Conservation (phyloP, 2,888 invertebrate species). For the Coleophora flavipennella region DNA sequence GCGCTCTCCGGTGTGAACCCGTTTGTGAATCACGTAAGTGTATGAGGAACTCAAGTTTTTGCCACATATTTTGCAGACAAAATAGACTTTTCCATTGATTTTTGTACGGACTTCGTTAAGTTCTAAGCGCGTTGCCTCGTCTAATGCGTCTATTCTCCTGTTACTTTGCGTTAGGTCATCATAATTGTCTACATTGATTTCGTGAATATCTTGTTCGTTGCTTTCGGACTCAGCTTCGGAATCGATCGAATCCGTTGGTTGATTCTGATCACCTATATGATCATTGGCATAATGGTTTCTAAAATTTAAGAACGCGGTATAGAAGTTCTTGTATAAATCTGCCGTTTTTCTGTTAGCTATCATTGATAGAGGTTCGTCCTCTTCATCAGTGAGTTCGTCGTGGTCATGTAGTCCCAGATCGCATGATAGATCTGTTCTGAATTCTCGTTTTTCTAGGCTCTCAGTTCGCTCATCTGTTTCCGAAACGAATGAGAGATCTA, state of each 20-base stretch:
- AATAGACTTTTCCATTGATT: constrained; percentile 66
- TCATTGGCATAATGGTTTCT: constrained; percentile 37
- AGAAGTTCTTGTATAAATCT: constrained; percentile 34
- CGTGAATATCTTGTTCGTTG: constrained; percentile 6
- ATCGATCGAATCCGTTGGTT: constrained; percentile 32
- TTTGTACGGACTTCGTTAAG: constrained; percentile 39
- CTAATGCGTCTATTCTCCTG: constrained; percentile 44
- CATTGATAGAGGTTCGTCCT: constrained; percentile 36
- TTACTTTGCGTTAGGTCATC: constrained; percentile 52
- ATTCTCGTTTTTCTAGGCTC: background rate
- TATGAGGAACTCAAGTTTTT: constrained; percentile 74
- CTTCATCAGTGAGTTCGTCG: constrained; percentile 9
- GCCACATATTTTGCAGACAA: constrained; percentile 71
- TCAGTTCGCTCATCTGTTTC: background rate
- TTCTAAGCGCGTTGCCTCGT: constrained; percentile 42
- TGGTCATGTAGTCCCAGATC: background rate
- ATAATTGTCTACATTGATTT: constrained; percentile 24
- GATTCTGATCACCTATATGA: constrained; percentile 19
- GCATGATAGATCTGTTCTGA: no score
- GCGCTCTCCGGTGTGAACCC: constrained; percentile 77
- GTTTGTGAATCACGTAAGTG: constrained; percentile 74
- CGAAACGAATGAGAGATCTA: no score
- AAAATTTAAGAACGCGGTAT: constrained; percentile 41
- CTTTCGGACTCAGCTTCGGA: constrained; percentile 18
- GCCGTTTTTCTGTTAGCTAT: constrained; percentile 23